These are phyloP conservation scores for Mongoloraphidia duomilia DNA, from an alignment of 2,888 invertebrate genomes.

Conservation along the genomic window DNA sequence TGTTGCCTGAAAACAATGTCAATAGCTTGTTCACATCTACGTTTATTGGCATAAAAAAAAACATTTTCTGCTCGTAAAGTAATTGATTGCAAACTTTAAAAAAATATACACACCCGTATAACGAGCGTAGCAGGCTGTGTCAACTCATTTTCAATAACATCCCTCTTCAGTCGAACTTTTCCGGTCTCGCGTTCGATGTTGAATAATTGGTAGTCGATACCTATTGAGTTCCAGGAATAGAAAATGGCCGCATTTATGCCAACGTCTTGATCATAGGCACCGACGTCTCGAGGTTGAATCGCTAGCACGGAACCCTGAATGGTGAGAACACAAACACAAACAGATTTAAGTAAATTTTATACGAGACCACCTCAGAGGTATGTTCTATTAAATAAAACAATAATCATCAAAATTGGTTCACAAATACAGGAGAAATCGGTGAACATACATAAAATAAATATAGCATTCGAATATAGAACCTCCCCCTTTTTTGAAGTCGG, in stretches of 20 bases:
- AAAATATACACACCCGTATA: conserved; percentile 42
- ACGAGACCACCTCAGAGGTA: no score
- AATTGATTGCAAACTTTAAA: not conserved
- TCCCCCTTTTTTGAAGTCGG: no score
- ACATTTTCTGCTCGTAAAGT: not conserved
- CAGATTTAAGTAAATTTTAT: not conserved
- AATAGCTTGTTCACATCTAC: not conserved
- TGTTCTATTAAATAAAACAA: no score
- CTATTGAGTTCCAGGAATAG: conserved; percentile 50
- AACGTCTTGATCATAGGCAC: conserved; percentile 66
- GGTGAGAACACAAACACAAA: not conserved
- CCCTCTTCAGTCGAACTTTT: conserved; percentile 40
- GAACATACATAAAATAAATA: not conserved
- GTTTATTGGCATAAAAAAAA: not conserved
- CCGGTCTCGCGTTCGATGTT: conserved; percentile 50
- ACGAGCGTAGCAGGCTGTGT: conserved; percentile 63
- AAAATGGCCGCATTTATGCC: conserved; percentile 62
- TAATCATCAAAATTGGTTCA: no score
- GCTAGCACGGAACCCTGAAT: conserved; percentile 44
- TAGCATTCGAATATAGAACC: no score
- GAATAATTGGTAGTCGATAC: conserved; percentile 47
- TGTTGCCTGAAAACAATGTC: conserved; percentile 40
- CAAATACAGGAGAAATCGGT: not conserved
- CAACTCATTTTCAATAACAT: conserved; percentile 44
- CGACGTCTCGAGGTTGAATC: conserved; percentile 56